Evolutionary conservation across 2,888 invertebrate species (phyloP).

Genomic region (Eilema sororculum): DNA sequence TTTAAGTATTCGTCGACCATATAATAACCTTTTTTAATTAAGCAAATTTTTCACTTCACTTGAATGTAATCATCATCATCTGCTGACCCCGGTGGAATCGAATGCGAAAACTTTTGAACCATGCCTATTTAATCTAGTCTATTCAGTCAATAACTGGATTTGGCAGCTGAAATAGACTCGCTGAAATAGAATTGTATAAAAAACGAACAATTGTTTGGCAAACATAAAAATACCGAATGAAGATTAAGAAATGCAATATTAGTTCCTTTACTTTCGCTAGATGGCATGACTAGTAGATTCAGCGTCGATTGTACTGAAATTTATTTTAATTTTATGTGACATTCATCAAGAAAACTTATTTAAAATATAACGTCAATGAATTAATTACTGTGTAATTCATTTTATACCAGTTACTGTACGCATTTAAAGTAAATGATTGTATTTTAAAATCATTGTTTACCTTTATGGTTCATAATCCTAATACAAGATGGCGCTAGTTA

Average conservation of each 20-base stretch:
- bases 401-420: not conserved
- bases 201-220: no score
- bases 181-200: no score
- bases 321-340: not conserved
- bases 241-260: slow-evolving; percentile 1
- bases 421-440: not conserved
- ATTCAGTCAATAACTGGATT: no score
- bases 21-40: no score
- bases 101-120: no score
- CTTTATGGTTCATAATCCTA: slow-evolving; percentile 20
- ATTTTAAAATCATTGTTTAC: slow-evolving; percentile 39
- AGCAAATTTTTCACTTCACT: no score
- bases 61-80: no score
- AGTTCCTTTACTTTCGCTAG: slow-evolving; percentile 5
- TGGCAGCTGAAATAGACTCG: no score
- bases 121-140: no score
- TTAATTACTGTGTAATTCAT: not conserved
- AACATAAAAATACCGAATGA: not conserved
- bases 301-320: not conserved
- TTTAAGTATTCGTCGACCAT: no score
- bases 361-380: not conserved
- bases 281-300: slow-evolving; percentile 16
- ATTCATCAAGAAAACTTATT: not conserved
- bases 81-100: no score
- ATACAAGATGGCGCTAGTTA: slow-evolving; percentile 39